Conservation (phyloP, 2,888 invertebrate genomes). For the Drosophila formosana region DNA sequence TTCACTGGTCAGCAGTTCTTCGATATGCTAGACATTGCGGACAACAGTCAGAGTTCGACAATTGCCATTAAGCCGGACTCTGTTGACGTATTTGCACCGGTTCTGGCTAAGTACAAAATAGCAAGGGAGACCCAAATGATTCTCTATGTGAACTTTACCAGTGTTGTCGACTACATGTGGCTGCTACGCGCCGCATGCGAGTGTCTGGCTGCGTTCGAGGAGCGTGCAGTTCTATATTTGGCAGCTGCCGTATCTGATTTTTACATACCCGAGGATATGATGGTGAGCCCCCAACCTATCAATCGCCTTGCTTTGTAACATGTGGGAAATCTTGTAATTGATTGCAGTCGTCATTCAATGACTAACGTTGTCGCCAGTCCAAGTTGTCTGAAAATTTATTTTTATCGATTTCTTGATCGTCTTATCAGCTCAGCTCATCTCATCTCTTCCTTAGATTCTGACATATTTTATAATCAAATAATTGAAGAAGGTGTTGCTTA, state of each 20-base stretch:
- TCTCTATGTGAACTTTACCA: slow-evolving; percentile 92
- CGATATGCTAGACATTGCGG: slow-evolving; percentile 89
- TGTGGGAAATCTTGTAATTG: slow-evolving; percentile 79
- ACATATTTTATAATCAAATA: slow-evolving; percentile 59
- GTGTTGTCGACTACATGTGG: slow-evolving; percentile 97
- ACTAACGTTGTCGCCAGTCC: slow-evolving; percentile 38
- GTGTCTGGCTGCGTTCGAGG: slow-evolving; percentile 89
- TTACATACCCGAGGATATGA: slow-evolving; percentile 96
- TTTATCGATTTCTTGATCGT: slow-evolving; percentile 75
- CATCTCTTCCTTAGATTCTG: slow-evolving; percentile 37
- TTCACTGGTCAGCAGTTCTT: slow-evolving; percentile 92
- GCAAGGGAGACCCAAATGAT: slow-evolving; percentile 91
- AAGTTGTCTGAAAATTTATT: slow-evolving; percentile 70
- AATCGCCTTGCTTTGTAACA: slow-evolving; percentile 8
- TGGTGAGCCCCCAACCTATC: slow-evolving; percentile 88
- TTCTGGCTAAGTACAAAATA: slow-evolving; percentile 91
- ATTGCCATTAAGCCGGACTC: slow-evolving; percentile 91
- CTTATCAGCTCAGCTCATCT: slow-evolving; percentile 10
- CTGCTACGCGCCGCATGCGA: slow-evolving; percentile 93
- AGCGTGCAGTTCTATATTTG: slow-evolving; percentile 93
- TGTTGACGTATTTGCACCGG: slow-evolving; percentile 89
- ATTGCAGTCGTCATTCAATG: slow-evolving; percentile 72
- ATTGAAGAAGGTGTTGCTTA: slow-evolving; percentile 44
- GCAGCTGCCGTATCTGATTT: slow-evolving; percentile 99
- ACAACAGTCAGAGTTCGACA: slow-evolving; percentile 87